Evolutionary conservation across 2,888 invertebrate genomes (phyloP), one percentile per base, ranked within the genome.

Genomic region (Biston betularia): DNA sequence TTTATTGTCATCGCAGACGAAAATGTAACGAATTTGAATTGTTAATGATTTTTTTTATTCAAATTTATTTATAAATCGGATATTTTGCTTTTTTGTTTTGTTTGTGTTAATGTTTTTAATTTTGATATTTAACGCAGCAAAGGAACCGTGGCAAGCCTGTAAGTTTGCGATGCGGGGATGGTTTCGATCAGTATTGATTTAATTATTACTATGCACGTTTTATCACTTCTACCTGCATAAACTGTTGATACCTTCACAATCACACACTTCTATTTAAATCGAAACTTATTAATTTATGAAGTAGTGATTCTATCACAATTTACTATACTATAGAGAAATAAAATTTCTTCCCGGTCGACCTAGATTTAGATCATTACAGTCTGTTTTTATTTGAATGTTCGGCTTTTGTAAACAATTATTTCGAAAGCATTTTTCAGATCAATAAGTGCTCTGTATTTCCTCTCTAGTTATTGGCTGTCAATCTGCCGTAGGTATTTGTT

Each of bases 71-170:
- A 24, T 24, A 24, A 24, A n/a, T n/a, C n/a, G n/a, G 24, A 24
- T 24, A 24, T 52, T 53, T 64, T 48, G 14, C 14, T 10, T 60
- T 8, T 68, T 35, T 61, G 46, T 38, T 68, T 54, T 11, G 15
- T 65, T 65, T 48, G 33, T 61, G 34, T n/a, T 67, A 71, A 64
- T 62, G 10, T 59, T 57, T 61, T 33, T 38, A 60, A 53, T 48
- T 73, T 82, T 80, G 73, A 86, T 88, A 89, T 86, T 88, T 80
- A 82, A 88, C 86, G 94, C 95, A 96, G 96, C 95, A 76, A 95
- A 94, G 94, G 95, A 96, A 94, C 94, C 95, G 75, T 96, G 96
- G 96, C 95, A 95, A 88, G 94, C 94, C 84, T 94, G 95, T 95
- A 95, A 95, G 95, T 95, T 74, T 72, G 38, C 61, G 69, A 68